Conservation (phyloP, 2,888 invertebrate species). For the Kryphioiulus occultus region DNA sequence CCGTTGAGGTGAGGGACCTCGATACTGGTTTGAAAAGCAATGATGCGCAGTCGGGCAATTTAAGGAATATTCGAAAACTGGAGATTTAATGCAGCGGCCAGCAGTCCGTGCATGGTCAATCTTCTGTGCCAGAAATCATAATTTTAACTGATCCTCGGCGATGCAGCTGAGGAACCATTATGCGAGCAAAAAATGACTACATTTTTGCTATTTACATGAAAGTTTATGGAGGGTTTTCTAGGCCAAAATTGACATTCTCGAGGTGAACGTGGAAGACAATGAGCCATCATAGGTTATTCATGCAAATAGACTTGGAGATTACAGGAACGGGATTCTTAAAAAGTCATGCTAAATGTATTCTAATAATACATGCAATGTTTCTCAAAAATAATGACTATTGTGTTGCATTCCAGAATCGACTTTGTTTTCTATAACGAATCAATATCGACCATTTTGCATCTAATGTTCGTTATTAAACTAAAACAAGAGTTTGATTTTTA, state of each 20-base stretch:
- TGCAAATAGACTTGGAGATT: background rate
- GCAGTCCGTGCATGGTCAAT: slow-evolving; percentile 45
- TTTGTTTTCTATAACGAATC: background rate
- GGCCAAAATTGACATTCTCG: background rate
- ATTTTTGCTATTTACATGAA: background rate
- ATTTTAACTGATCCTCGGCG: background rate
- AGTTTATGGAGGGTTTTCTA: slow-evolving; percentile 13
- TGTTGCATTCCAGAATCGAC: background rate
- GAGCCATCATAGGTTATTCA: background rate
- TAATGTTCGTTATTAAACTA: too few relatives aligned
- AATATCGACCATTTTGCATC: background rate
- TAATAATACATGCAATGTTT: background rate
- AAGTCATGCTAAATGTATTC: background rate
- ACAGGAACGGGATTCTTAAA: background rate
- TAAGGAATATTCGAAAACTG: background rate
- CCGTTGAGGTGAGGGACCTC: slow-evolving; percentile 32
- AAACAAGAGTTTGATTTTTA: too few relatives aligned
- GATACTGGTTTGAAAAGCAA: slow-evolving; percentile 44
- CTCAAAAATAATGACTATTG: background rate
- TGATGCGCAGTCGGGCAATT: slow-evolving; percentile 45
- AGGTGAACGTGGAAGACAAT: background rate
- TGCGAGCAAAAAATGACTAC: background rate
- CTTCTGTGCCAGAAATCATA: slow-evolving; percentile 34
- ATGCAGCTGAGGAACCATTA: background rate
- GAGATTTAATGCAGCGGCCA: slow-evolving; percentile 36